Conservation (phyloP, 2,888 invertebrate genomes). For the Tipula lateralis region DNA sequence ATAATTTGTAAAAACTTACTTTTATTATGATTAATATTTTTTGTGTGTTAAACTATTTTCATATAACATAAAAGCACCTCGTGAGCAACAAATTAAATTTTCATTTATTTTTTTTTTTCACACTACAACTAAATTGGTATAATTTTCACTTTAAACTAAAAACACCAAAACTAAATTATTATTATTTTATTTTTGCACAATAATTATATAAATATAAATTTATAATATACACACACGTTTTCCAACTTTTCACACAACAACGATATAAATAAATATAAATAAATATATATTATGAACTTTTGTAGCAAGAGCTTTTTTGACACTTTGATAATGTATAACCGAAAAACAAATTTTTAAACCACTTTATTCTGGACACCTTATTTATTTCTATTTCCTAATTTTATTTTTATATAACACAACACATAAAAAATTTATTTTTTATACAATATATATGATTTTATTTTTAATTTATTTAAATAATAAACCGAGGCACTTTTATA, state of each 20-base stretch:
- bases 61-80: slow-evolving; percentile 24
- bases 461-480: background rate
- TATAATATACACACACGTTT: background rate
- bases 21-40: background rate
- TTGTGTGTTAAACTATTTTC: background rate
- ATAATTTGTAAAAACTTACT: background rate
- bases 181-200: background rate
- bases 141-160: background rate
- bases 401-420: background rate
- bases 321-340: background rate
- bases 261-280: background rate
- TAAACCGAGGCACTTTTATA: slow-evolving; percentile 19
- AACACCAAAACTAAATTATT: background rate
- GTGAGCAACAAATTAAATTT: background rate
- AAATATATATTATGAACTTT: background rate
- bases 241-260: background rate
- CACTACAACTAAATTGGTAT: background rate
- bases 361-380: background rate
- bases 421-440: background rate
- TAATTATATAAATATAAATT: background rate
- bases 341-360: background rate
- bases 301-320: background rate
- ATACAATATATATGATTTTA: background rate
- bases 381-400: background rate
- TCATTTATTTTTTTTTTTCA: background rate